phyloP scores from a whole-genome alignment of 2,113 vertebrate genomes.

The Pristiophorus japonicus region DNA sequence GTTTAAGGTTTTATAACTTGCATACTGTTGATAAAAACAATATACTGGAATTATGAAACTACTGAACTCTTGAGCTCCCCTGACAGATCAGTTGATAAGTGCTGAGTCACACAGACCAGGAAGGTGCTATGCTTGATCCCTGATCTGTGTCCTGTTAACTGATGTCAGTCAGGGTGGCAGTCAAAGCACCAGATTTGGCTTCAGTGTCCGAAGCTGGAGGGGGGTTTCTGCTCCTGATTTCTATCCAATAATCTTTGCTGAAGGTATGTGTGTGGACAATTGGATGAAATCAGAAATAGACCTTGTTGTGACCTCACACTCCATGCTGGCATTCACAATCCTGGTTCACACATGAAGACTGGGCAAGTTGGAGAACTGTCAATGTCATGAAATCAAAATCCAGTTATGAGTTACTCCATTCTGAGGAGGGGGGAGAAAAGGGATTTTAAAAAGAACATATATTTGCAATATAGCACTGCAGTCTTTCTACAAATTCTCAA shows the following conservation, averaged over 20 bases:
- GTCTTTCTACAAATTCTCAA: constrained; percentile 9
- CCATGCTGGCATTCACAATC: not conserved
- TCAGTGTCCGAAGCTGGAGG: not conserved
- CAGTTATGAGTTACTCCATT: not conserved
- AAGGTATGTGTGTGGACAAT: not conserved
- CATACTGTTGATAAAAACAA: not conserved
- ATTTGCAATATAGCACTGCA: not conserved
- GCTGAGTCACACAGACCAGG: not conserved
- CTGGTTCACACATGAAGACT: not conserved
- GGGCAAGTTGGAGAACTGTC: not conserved
- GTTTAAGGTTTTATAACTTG: not conserved
- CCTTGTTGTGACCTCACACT: not conserved
- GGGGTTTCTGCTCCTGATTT: not conserved
- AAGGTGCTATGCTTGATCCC: not conserved
- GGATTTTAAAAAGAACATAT: not conserved
- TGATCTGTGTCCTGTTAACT: not conserved
- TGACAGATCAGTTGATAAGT: not conserved
- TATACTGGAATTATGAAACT: not conserved
- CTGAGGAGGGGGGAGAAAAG: not conserved
- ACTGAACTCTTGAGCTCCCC: too few relatives aligned
- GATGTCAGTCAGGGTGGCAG: not conserved
- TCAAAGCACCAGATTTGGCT: not conserved
- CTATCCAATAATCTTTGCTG: not conserved
- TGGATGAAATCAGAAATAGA: not conserved
- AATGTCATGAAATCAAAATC: not conserved